Evolutionary conservation across 2,113 vertebrate genomes (phyloP).

Genomic region (Aegypius monachus): DNA sequence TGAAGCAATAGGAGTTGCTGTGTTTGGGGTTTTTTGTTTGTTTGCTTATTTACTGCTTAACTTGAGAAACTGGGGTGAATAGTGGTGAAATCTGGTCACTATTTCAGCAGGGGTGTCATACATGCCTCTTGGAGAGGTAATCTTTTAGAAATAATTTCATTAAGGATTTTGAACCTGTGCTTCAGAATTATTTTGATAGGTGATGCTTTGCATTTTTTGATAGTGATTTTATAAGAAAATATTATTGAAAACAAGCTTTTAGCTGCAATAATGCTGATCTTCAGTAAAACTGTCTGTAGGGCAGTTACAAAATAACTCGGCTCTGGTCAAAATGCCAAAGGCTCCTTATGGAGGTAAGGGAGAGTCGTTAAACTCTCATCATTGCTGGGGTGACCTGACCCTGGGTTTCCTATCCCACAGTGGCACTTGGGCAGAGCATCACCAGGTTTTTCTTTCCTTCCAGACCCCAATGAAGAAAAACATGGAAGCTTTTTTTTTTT

Average conservation of each 20-base stretch:
- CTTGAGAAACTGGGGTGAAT: not conserved
- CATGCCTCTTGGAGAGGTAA: accelerated
- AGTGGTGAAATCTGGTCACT: not conserved
- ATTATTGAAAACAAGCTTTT: not conserved
- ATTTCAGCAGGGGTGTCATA: not conserved
- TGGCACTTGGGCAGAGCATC: not conserved
- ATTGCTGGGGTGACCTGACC: not conserved
- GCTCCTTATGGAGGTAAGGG: too few species aligned
- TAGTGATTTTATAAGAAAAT: not conserved
- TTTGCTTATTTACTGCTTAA: not conserved
- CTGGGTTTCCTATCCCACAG: not conserved
- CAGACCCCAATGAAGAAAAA: not conserved
- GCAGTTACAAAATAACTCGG: accelerated
- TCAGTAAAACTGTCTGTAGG: not conserved
- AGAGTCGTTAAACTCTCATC: not conserved
- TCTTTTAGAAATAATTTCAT: not conserved
- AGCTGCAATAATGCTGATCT: not conserved
- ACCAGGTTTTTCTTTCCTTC: not conserved
- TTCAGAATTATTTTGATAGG: not conserved
- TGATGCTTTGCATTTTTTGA: not conserved
- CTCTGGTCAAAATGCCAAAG: not conserved
- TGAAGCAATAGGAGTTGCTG: not conserved
- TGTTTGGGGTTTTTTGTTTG: not conserved
- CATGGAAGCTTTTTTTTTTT: not conserved
- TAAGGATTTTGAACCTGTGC: not conserved